Evolutionary conservation across 2,888 invertebrate species (phyloP).

Genomic region (Eucriotettix oculatus): DNA sequence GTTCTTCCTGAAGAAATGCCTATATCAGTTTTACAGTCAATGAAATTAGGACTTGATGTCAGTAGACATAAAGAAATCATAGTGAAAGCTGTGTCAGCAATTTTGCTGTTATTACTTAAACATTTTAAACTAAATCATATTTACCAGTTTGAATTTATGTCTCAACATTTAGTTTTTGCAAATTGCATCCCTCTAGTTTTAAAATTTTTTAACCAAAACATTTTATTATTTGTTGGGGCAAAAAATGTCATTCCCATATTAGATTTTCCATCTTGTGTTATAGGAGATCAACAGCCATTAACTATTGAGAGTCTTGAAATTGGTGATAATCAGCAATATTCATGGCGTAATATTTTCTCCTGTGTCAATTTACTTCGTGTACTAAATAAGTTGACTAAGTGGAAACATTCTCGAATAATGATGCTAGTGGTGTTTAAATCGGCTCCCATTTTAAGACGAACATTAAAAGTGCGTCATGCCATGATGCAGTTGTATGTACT

Average conservation of each 20-base stretch:
- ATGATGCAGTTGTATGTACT: constrained; percentile 96
- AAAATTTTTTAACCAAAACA: constrained; percentile 98
- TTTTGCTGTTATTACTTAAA: constrained; percentile 79
- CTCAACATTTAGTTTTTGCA: constrained; percentile 92
- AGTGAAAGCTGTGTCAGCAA: constrained; percentile 86
- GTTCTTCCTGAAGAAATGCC: constrained; percentile 96
- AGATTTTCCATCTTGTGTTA: constrained; percentile 91
- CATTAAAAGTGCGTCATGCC: constrained; percentile 86
- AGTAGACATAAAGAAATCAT: constrained; percentile 98
- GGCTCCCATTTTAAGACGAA: constrained; percentile 92
- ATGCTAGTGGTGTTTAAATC: constrained; percentile 99
- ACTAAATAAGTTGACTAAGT: constrained; percentile 95
- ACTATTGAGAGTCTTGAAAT: constrained; percentile 82
- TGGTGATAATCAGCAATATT: constrained; percentile 68
- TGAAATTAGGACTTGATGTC: constrained; percentile 92
- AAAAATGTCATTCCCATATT: constrained; percentile 86
- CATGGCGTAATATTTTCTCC: constrained; percentile 96
- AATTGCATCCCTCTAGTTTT: constrained; percentile 96
- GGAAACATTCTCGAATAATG: constrained; percentile 99
- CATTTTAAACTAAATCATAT: constrained; percentile 96
- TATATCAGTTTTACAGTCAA: constrained; percentile 83
- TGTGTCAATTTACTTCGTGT: constrained; percentile 93
- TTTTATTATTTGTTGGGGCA: constrained; percentile 83
- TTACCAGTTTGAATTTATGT: constrained; percentile 98
- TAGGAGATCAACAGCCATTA: constrained; percentile 86